Evolutionary conservation across 2,888 invertebrate species (phyloP), one percentile per base, ranked within the genome.

Genomic region (Oasisia sp.): DNA sequence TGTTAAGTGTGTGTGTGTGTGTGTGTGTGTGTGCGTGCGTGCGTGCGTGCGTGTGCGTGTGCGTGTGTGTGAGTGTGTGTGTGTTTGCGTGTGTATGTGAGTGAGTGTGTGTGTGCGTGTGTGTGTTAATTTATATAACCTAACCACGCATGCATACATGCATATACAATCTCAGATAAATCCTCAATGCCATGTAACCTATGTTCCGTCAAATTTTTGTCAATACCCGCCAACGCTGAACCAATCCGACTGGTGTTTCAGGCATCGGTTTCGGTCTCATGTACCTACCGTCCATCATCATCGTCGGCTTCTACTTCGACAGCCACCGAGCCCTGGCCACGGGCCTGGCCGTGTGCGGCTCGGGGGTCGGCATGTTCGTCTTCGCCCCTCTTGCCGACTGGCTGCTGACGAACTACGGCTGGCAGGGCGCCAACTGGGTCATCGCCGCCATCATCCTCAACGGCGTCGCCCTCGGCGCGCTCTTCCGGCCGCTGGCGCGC

Each of bases 401-500:
- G 9, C 96, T 99, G 14, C 97, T 98, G 27, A 95, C 97, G 0
- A 94, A 95, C 0, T 97, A 97, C 91, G 98, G 97, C 3, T 99
- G 99, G 99, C 97, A 97, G 92, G 96, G 97, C 27, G 97, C 98
- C 0, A 96, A 99, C 58, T 97, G 98, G 92, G 97, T 98, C 44
- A 98, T 99, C 93, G 98, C 99, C 27, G 99, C 97, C 44, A 97
- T 99, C 94, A 97, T 98, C 44, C 96, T 99, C 45, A 96, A 97
- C 44, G 99, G 99, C 95, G 97, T 97, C 0, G 94, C 98, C 38
- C 98, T 98, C 95, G 99, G 98, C 0, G 96, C 97, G 0, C 97
- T 98, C 94, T 99, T 98, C 96, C 97, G 98, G 32, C 99, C 99
- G 0, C 97, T 99, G 91, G 97, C 95, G 12, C 32, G 32, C n/a